Evolutionary conservation across 2,797 vertebrate genomes (phyloP), one percentile per base, ranked within the genome.

Genomic region (Delichon dasypus): DNA sequence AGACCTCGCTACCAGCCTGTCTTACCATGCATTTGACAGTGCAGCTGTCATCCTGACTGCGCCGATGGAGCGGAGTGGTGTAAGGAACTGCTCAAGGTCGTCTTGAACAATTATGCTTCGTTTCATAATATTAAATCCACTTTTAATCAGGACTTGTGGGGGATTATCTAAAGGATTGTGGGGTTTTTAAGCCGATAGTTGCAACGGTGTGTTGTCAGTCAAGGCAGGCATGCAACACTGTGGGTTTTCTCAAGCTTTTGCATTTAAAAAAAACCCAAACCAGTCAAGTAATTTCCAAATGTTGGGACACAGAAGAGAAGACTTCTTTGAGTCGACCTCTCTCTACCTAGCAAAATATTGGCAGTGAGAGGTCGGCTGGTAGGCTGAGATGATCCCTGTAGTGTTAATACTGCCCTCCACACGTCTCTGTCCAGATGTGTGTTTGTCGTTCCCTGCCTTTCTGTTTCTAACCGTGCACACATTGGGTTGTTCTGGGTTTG

Each of bases 101-200:
- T 90, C 75, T 66, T 42, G 67, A 94, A 53, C 82, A 79, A 77
- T 93, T 96, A 70, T 68, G 55, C 64, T 94, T 90, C 1, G 4
- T 92, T 95, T 94, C 42, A 55, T 94, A 91, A 87, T 84, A 53
- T 66, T 85, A 95, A 95, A 95, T 85, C 74, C 53, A 79, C 64
- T 82, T 86, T 89, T 48, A 91, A 93, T 57, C 74, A 79, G 83
- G 85, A 91, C 8, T 95, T 73, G 64, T 16, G 50, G 44, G 32
- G 58, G 38, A 77, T 90, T 95, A 92, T 82, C 71, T 25, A 9
- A 64, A 88, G 70, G 90, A 73, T 75, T 92, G 79, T 65, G 73
- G 10, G 0, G 4, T 91, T 90, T 91, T 84, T 61, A 91, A 92
- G 67, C 38, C 1, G 68, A 11, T 74, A 72, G 65, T 87, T 91